Evolutionary conservation across 2,888 invertebrate genomes (phyloP), one percentile per base, ranked within the genome.

Genomic region (Idaea dimidiata): DNA sequence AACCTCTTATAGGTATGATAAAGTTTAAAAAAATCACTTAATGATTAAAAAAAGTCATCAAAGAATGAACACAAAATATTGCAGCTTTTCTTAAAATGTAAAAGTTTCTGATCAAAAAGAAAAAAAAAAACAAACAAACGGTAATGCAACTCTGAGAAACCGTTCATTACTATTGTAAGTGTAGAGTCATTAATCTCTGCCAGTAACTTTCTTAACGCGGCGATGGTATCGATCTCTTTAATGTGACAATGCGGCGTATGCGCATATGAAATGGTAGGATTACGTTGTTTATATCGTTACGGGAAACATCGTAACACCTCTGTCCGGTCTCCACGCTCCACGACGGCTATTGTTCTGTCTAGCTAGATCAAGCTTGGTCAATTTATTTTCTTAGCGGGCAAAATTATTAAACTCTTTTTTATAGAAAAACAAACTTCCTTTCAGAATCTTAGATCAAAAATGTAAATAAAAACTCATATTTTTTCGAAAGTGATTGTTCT

Each of bases 291-390:
- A 84, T 84, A 71, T 77, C 64, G 72, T 72, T 77, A 72, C 77
- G 80, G 81, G 80, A 82, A 80, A 70, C 82, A 79, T 75, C 71
- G 66, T 60, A 62, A 63, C 18, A 60, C 62, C 57, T 64, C 58
- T 68, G 68, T 64, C 61, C 64, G 61, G 62, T 83, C 80, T 75
- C 80, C 76, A 71, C 62, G 62, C 65, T 66, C 62, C 69, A 76
- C 82, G 80, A 82, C 80, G 72, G 75, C 79, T 73, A 86, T 87
- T 88, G 88, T 87, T 85, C 77, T 81, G 56, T 56, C 74, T 71
- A 69, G 59, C 66, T 65, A 69, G 72, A 84, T n/a, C n/a, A n/a
- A n/a, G n/a, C n/a, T n/a, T n/a, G n/a, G n/a, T n/a, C n/a, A n/a
- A n/a, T n/a, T n/a, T n/a, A n/a, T n/a, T n/a, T n/a, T n/a, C n/a